These are phyloP conservation scores for Troglohyphantes excavatus DNA, from an alignment of 2,888 invertebrate species.

Conservation along the genomic window DNA sequence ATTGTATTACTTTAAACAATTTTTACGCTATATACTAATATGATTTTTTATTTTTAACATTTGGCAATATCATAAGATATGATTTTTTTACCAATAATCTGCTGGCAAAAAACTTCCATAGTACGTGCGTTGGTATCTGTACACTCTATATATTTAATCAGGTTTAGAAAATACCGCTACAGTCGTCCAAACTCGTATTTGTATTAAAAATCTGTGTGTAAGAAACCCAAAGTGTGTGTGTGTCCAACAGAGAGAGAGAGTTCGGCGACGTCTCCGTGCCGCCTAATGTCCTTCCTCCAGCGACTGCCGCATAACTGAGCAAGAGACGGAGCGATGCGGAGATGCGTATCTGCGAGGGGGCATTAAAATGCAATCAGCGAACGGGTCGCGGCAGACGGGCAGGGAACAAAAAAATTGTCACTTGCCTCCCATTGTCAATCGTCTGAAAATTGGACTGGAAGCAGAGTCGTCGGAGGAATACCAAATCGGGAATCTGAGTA, in stretches of 20 bases:
- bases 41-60: too few relatives aligned
- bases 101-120: too few relatives aligned
- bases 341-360: conserved; percentile 48
- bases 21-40: too few relatives aligned
- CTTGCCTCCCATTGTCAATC: conserved; percentile 65
- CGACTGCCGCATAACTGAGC: conserved; percentile 39
- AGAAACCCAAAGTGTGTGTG: too few relatives aligned
- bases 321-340: conserved; percentile 43
- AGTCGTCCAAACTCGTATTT: too few relatives aligned
- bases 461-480: conserved; percentile 17
- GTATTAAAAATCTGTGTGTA: too few relatives aligned
- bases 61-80: too few relatives aligned
- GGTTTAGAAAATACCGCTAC: too few relatives aligned
- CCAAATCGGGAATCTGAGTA: conserved; percentile 15
- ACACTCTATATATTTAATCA: too few relatives aligned
- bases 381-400: conserved; percentile 2
- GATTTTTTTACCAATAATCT: too few relatives aligned
- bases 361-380: conserved; percentile 33
- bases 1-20: too few relatives aligned
- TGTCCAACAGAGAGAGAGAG: too few relatives aligned
- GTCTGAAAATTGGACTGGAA: conserved; percentile 38
- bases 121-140: neutral
- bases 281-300: conserved; percentile 39
- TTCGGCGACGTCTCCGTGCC: conserved; percentile 30
- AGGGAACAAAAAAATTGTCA: conserved; percentile 56